These are phyloP conservation scores for Lydus trimaculatus DNA, from an alignment of 2,888 invertebrate species.

Conservation along the genomic window DNA sequence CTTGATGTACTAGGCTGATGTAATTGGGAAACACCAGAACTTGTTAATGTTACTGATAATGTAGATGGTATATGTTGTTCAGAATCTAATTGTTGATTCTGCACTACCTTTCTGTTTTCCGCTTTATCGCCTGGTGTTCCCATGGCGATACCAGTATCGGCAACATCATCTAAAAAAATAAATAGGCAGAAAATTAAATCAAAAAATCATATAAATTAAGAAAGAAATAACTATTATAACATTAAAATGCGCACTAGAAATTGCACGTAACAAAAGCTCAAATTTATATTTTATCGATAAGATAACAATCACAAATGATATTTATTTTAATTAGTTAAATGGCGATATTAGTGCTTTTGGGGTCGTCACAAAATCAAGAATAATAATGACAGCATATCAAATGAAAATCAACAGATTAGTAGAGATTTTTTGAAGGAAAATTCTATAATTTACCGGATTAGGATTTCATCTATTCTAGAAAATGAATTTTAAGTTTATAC, in stretches of 20 bases:
- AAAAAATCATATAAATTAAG: conserved; percentile 14
- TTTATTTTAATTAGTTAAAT: conserved; percentile 13
- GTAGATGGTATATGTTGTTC: background rate
- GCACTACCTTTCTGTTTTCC: conserved; percentile 55
- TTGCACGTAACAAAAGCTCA: conserved; percentile 9
- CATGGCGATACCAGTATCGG: conserved; percentile 61
- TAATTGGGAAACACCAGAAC: conserved; percentile 22
- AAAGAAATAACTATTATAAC: conserved; percentile 14
- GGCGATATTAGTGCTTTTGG: background rate
- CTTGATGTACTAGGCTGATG: conserved; percentile 26
- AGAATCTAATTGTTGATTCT: conserved; percentile 30
- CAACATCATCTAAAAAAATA: conserved; percentile 59
- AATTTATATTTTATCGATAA: conserved; percentile 5
- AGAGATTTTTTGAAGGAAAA: too few species aligned
- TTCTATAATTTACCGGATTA: too few species aligned
- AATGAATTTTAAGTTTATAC: too few species aligned
- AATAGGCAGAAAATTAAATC: background rate
- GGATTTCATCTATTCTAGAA: too few species aligned
- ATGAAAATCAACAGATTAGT: background rate
- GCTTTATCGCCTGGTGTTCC: conserved; percentile 62
- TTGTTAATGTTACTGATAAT: conserved; percentile 19
- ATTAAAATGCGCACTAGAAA: conserved; percentile 12
- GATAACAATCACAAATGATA: conserved; percentile 12
- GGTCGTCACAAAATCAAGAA: background rate
- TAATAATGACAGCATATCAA: background rate